Conservation (phyloP, 2,113 vertebrate genomes). For the Gymnocephalus cernua region DNA sequence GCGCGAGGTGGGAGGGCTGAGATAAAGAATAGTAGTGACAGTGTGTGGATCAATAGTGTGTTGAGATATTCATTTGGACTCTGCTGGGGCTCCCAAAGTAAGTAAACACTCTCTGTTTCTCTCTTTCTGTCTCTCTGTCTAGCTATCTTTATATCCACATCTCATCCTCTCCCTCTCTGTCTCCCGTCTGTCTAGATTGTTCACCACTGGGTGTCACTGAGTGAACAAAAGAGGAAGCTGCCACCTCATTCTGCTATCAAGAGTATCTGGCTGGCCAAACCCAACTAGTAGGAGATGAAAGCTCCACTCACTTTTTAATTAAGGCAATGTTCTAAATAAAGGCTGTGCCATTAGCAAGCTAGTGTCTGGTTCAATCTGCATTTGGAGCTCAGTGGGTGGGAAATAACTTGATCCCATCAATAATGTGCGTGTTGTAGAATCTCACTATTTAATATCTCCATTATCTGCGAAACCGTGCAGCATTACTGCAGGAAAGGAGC, state of each 20-base stretch:
- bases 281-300: slow-evolving; percentile 31
- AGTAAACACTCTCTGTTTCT: slow-evolving; percentile 28
- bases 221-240: slow-evolving; percentile 37
- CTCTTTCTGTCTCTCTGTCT: slow-evolving; percentile 10
- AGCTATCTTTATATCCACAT: slow-evolving; percentile 21
- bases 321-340: slow-evolving; percentile 37
- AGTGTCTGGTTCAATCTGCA: slow-evolving; percentile 30
- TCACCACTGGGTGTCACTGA: slow-evolving; percentile 37
- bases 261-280: slow-evolving; percentile 14
- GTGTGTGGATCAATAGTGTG: slow-evolving; percentile 63
- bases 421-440: slow-evolving; percentile 8
- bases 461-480: not conserved
- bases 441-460: not conserved
- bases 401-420: slow-evolving; percentile 30
- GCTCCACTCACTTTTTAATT: slow-evolving; percentile 53
- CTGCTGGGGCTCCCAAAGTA: slow-evolving; percentile 41
- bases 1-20: slow-evolving; percentile 23
- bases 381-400: slow-evolving; percentile 23
- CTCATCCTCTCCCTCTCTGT: not conserved
- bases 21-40: slow-evolving; percentile 58
- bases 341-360: slow-evolving; percentile 20
- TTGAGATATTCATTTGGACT: slow-evolving; percentile 68
- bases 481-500: not conserved
- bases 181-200: not conserved
- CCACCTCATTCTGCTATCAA: not conserved